A percentile compares a stretch with the other conserved stretches of the same genome.
Conservation (phyloP, 1,140 invertebrate species). For the Drosophila biarmipes region DNA sequence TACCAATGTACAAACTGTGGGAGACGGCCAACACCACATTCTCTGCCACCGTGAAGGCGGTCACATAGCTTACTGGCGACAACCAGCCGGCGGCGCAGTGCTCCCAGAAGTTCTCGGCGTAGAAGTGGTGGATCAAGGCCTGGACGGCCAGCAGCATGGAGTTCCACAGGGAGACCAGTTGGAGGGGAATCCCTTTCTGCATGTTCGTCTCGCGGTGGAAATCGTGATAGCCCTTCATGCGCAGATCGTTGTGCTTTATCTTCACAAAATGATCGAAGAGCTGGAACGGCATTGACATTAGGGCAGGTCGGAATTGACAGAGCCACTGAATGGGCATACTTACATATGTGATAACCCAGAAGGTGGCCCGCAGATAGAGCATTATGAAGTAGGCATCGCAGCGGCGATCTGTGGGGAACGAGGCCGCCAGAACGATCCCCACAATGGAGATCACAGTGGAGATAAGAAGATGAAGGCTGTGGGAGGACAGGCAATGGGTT, state of each 20-base stretch:
- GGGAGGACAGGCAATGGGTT: constrained; percentile 9
- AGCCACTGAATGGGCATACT: constrained; percentile 45
- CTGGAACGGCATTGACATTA: constrained; percentile 65
- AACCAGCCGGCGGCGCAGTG: constrained; percentile 86
- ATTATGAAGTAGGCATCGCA: constrained; percentile 89
- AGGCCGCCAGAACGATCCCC: constrained; percentile 86
- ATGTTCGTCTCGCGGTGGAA: constrained; percentile 88
- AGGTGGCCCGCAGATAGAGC: constrained; percentile 87
- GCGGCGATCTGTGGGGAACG: constrained; percentile 86
- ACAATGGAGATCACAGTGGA: constrained; percentile 86
- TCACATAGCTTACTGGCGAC: constrained; percentile 87
- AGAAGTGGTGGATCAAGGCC: constrained; percentile 87
- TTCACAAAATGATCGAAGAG: constrained; percentile 87
- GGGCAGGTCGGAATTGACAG: constrained; percentile 31
- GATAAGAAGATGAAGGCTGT: constrained; percentile 85
- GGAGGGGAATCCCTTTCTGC: constrained; percentile 87
- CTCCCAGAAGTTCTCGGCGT: constrained; percentile 86
- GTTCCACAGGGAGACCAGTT: constrained; percentile 88
- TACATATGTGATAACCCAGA: constrained; percentile 87
- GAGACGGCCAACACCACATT: constrained; percentile 86
- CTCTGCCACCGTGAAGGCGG: constrained; percentile 86
- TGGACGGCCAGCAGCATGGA: constrained; percentile 86
- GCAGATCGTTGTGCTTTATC: constrained; percentile 86
- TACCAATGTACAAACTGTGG: constrained; percentile 87
- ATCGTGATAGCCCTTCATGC: constrained; percentile 88